A percentile compares a stretch with the other conserved stretches of the same genome.
Evolutionary conservation across 2,797 vertebrate species (phyloP).

Genomic region (Cichlasoma orientale): DNA sequence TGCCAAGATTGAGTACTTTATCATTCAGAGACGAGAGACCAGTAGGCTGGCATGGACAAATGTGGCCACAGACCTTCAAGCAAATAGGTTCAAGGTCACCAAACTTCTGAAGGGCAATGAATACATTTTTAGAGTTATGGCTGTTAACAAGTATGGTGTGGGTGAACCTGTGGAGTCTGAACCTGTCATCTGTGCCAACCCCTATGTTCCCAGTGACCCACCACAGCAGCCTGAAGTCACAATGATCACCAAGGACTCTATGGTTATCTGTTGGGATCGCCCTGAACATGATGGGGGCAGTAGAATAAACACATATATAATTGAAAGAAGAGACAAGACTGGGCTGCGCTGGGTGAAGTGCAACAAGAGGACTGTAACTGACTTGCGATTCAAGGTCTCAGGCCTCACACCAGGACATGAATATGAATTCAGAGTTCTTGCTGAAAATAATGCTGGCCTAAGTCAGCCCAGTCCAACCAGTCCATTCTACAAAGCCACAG

Average conservation of each 20-base stretch:
- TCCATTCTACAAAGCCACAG: constrained; percentile 94
- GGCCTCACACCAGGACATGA: constrained; percentile 94
- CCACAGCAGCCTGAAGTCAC: constrained; percentile 94
- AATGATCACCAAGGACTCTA: constrained; percentile 94
- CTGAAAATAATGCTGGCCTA: constrained; percentile 97
- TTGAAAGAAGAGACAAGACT: constrained; percentile 94
- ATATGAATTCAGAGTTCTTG: constrained; percentile 95
- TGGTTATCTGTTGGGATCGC: constrained; percentile 98
- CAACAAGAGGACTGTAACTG: constrained; percentile 93
- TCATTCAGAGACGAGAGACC: constrained; percentile 97
- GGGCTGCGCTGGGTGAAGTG: constrained; percentile 98
- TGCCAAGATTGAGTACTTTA: constrained; percentile 94
- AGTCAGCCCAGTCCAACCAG: constrained; percentile 91
- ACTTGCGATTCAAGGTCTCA: constrained; percentile 93
- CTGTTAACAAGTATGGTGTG: constrained; percentile 97
- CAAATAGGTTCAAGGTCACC: constrained; percentile 94
- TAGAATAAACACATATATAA: constrained; percentile 92
- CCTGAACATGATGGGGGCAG: constrained; percentile 96
- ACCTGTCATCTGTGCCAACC: constrained; percentile 89
- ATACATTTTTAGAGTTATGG: constrained; percentile 98
- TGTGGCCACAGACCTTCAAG: constrained; percentile 91
- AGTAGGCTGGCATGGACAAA: constrained; percentile 97
- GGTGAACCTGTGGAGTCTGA: constrained; percentile 95
- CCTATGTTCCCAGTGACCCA: constrained; percentile 91
- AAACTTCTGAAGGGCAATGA: constrained; percentile 98